Percentiles rank a stretch among this genome's conserved stretches.
phyloP scores from a whole-genome alignment of 2,113 vertebrate genomes.

The Alaudala cheleensis region DNA sequence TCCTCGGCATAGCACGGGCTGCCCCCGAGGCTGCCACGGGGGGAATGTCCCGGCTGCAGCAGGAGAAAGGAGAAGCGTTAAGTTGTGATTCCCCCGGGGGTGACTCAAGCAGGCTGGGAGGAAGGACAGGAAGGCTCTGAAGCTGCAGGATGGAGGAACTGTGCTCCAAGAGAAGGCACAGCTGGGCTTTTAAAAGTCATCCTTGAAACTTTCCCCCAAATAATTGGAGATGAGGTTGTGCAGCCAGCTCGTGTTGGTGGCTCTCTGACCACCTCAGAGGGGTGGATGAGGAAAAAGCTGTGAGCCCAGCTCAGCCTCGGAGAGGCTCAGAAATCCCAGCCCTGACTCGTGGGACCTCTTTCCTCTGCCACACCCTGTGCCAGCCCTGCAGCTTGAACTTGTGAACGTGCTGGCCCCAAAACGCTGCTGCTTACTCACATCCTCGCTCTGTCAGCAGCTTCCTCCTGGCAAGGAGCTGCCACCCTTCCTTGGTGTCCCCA shows the following conservation, averaged over 20 bases:
- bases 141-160: neutral
- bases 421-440: neutral
- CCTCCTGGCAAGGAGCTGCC: neutral
- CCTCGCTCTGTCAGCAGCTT: neutral
- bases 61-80: neutral
- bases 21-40: neutral
- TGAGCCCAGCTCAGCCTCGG: neutral
- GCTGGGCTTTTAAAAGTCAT: neutral
- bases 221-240: accelerated
- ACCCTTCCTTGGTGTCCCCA: neutral
- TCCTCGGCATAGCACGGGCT: slow-evolving; percentile 79
- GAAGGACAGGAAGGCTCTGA: neutral
- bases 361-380: neutral
- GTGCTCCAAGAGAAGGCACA: neutral
- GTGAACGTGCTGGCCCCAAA: accelerated
- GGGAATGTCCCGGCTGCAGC: neutral
- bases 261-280: neutral
- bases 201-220: neutral
- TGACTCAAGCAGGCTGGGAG: accelerated
- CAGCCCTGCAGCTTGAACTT: neutral
- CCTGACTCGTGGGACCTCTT: neutral
- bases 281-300: neutral
- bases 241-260: accelerated
- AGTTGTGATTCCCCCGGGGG: accelerated
- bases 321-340: neutral